phyloP scores from a whole-genome alignment of 2,113 vertebrate genomes.

The Pelmatolapia mariae region DNA sequence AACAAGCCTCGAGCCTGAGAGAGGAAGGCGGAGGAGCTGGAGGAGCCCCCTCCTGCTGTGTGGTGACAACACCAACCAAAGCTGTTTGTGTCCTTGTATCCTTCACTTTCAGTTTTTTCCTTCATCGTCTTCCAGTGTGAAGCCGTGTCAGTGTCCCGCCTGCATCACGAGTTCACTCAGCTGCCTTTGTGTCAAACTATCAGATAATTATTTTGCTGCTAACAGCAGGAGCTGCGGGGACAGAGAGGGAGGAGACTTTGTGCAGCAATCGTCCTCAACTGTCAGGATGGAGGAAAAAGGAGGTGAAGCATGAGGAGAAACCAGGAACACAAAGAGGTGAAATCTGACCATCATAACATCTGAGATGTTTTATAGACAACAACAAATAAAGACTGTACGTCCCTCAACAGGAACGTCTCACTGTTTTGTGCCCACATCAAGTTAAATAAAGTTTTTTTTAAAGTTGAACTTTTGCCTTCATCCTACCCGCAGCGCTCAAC shows the following conservation, averaged over 20 bases:
- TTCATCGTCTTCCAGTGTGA: rapidly evolving
- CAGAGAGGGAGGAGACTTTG: not conserved
- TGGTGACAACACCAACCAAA: rapidly evolving
- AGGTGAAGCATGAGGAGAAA: not conserved
- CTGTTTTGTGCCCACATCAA: rapidly evolving
- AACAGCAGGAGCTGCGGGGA: not conserved
- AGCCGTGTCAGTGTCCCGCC: not conserved
- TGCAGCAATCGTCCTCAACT: rapidly evolving
- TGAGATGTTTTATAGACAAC: not conserved
- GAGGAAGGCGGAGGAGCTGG: not conserved
- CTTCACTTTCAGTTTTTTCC: not conserved
- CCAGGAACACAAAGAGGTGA: rapidly evolving
- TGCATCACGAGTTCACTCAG: rapidly evolving
- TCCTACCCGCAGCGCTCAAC: rapidly evolving
- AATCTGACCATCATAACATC: not conserved
- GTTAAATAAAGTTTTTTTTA: not conserved
- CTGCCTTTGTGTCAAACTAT: not conserved
- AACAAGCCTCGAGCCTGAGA: not conserved
- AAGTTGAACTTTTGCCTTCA: not conserved
- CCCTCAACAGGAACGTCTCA: not conserved
- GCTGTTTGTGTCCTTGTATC: not conserved
- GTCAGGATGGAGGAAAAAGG: not conserved
- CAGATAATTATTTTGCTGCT: not conserved
- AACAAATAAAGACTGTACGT: rapidly evolving
- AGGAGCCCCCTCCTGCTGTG: rapidly evolving